Evolutionary conservation across 2,113 vertebrate genomes (phyloP), one percentile per base, ranked within the genome.

Genomic region (Hoplias malabaricus): DNA sequence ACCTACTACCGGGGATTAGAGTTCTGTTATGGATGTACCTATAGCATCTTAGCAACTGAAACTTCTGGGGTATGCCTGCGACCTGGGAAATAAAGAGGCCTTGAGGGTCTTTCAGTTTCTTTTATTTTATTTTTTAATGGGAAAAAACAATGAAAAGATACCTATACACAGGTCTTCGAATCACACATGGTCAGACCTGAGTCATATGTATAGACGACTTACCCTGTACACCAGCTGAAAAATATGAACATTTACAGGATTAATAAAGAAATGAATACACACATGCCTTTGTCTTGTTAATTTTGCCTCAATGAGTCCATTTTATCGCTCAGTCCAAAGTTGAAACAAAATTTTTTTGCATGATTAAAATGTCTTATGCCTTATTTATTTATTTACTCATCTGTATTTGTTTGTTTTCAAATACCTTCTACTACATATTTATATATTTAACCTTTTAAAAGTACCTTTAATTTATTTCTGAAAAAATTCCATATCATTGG

Each of bases 171-270:
- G 87, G 84, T 88, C 90, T 92, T 89, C 91, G 90, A 92, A 90
- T 90, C 87, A 85, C 89, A 73, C 54, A 57, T 33, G n/a, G 66
- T 73, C 66, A 62, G 76, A 78, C 57, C 71, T 69, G 70, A 82
- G 38, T 69, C 53, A 90, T 90, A 93, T 92, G 90, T 92, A 89
- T 88, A 91, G 89, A 92, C 84, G 86, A 90, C 88, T 89, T 90
- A 91, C 92, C 91, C 93, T 93, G 91, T 93, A 93, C 93, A 93
- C 93, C 93, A 93, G 93, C 93, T 93, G 89, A 92, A 92, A 42
- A 81, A 80, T 50, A 74, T 34, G 2, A 68, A 82, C 90, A 93
- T 93, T 93, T 93, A 93, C 91, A 92, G 90, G 90, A 92, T 93
- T 92, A 93, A 93, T 93, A 93, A 93, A 93, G 91, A 93, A 93